Conservation (phyloP, 2,888 invertebrate species). For the Dorcus parallelipipedus region DNA sequence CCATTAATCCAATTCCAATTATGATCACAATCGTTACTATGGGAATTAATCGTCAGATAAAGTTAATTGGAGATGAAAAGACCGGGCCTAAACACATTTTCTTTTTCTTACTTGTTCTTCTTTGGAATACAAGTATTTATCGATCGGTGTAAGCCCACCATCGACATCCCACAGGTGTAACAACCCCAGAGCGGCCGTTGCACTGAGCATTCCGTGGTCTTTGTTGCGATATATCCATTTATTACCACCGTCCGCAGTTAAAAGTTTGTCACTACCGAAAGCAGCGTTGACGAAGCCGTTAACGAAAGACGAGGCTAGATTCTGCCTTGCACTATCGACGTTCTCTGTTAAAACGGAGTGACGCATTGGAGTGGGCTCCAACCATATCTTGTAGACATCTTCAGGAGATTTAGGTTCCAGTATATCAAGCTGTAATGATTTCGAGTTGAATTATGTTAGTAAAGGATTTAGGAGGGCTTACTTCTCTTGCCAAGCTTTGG, state of each 20-base stretch:
- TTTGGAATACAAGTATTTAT: constrained; percentile 70
- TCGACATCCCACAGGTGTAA: constrained; percentile 98
- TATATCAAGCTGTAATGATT: constrained; percentile 74
- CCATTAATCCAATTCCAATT: too few species aligned
- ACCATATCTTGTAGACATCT: constrained; percentile 96
- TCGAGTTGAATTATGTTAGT: background rate
- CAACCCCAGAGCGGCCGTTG: constrained; percentile 94
- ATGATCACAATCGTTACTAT: too few species aligned
- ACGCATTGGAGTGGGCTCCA: constrained; percentile 71
- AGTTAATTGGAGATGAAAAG: too few species aligned
- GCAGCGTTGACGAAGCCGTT: constrained; percentile 99
- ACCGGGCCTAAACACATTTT: too few species aligned
- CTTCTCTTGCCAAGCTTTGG: constrained; percentile 87
- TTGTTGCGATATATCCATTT: constrained; percentile 91
- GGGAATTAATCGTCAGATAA: too few species aligned
- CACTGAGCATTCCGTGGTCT: constrained; percentile 96
- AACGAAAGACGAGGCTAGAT: constrained; percentile 95
- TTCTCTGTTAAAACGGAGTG: constrained; percentile 67
- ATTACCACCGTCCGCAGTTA: constrained; percentile 76
- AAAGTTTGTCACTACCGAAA: constrained; percentile 93
- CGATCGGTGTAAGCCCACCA: constrained; percentile 95
- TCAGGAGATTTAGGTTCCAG: constrained; percentile 99
- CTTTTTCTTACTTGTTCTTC: constrained; percentile 34
- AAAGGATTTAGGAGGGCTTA: constrained; percentile 35
- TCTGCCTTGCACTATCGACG: constrained; percentile 91